Percentiles rank a stretch among this genome's conserved stretches.
These are phyloP conservation scores for Polia nebulosa DNA, from an alignment of 2,888 invertebrate species.

Conservation along the genomic window DNA sequence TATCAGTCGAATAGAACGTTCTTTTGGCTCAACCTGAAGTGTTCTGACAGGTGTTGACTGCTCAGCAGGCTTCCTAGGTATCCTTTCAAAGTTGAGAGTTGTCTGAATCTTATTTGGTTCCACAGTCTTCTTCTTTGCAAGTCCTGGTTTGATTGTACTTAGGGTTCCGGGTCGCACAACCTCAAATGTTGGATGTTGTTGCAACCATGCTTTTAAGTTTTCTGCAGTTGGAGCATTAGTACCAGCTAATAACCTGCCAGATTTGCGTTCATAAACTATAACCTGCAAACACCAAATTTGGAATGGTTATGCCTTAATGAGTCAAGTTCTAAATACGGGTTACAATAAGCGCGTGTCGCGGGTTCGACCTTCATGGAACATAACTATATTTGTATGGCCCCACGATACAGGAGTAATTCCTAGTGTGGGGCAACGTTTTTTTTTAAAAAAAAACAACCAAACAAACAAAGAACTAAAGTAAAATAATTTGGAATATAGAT, in stretches of 20 bases:
- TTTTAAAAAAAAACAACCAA: too few relatives aligned
- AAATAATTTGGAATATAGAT: too few relatives aligned
- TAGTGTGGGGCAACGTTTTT: too few relatives aligned
- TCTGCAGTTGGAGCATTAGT: constrained; percentile 95
- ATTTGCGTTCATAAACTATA: constrained; percentile 96
- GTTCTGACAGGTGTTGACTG: constrained; percentile 68
- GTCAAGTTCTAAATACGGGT: neutral
- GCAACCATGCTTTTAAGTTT: constrained; percentile 95
- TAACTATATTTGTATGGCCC: too few relatives aligned
- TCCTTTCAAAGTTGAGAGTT: constrained; percentile 86
- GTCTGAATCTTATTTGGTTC: constrained; percentile 86
- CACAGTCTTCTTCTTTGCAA: constrained; percentile 77
- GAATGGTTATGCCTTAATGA: neutral
- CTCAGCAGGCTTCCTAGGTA: constrained; percentile 80
- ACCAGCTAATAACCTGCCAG: constrained; percentile 94
- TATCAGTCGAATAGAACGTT: constrained; percentile 69
- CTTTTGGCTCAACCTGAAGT: constrained; percentile 72
- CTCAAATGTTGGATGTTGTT: constrained; percentile 97
- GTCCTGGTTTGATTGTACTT: constrained; percentile 85
- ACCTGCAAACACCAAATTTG: constrained; percentile 84
- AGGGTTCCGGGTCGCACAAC: constrained; percentile 93
- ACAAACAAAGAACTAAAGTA: too few relatives aligned
- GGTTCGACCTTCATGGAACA: too few relatives aligned
- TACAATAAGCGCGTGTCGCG: too few relatives aligned
- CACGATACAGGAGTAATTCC: too few relatives aligned